These are phyloP conservation scores for Rhodeus uyekii DNA, from an alignment of 2,797 vertebrate species.

Conservation along the genomic window DNA sequence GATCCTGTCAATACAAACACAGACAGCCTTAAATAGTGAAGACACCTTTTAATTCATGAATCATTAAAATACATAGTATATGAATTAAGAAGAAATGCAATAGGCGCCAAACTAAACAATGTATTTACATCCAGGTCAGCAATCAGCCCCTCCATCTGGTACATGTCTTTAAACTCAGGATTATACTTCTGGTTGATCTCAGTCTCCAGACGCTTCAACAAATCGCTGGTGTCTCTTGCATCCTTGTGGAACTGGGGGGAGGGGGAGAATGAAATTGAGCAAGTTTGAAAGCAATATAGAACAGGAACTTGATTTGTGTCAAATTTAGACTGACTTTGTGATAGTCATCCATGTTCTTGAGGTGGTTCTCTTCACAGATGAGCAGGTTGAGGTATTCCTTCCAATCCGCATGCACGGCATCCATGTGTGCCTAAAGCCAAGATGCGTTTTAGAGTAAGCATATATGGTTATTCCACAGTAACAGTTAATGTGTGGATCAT, in stretches of 20 bases:
- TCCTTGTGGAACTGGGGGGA: conserved; percentile 87
- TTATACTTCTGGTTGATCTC: conserved; percentile 93
- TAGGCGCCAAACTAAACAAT: neutral
- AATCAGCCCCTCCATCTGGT: conserved; percentile 89
- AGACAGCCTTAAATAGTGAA: conserved; percentile 4
- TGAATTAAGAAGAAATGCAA: neutral
- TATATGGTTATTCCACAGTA: neutral
- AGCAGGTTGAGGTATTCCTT: conserved; percentile 98
- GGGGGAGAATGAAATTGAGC: neutral
- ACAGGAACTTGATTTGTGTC: neutral
- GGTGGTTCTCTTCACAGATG: conserved; percentile 97
- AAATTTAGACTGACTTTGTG: conserved; percentile 82
- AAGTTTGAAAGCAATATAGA: neutral
- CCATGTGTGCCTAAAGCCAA: conserved; percentile 88
- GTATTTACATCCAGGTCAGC: conserved; percentile 87
- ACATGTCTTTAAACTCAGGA: conserved; percentile 94
- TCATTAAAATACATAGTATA: conserved; percentile 45
- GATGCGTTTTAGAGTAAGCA: neutral
- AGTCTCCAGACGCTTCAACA: conserved; percentile 86
- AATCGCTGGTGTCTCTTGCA: conserved; percentile 87
- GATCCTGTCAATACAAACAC: conserved; percentile 78
- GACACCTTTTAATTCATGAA: neutral
- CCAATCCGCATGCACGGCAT: conserved; percentile 95
- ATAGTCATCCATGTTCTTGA: conserved; percentile 98
- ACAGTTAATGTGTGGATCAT: neutral